These are phyloP conservation scores for Thamnophis sirtalis DNA, from an alignment of 2,113 vertebrate genomes.

Conservation along the genomic window DNA sequence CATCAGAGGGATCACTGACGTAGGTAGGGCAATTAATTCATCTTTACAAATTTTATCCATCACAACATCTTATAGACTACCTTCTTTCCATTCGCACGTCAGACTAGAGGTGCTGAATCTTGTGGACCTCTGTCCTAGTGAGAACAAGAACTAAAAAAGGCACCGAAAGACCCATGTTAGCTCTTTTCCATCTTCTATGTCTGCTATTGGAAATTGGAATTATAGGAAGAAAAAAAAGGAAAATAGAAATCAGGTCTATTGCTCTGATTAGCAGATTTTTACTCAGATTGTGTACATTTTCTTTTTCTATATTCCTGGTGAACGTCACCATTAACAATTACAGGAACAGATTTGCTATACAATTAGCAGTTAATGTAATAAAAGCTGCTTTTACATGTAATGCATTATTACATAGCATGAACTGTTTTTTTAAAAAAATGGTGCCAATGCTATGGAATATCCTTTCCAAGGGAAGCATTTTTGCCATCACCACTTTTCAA, in stretches of 20 bases:
- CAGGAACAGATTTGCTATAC: background rate
- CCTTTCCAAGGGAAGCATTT: background rate
- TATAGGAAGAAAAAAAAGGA: background rate
- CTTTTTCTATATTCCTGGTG: background rate
- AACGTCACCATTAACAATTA: background rate
- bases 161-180: background rate
- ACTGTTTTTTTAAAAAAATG: background rate
- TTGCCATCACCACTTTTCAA: background rate
- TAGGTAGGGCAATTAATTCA: background rate
- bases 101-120: background rate
- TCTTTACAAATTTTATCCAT: background rate
- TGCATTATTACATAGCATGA: background rate
- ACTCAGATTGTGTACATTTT: background rate
- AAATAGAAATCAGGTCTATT: background rate
- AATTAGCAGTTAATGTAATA: background rate
- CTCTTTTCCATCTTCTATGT: background rate
- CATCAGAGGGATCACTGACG: background rate
- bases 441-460: background rate
- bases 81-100: background rate
- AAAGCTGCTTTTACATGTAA: background rate
- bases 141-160: background rate
- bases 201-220: background rate
- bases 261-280: background rate
- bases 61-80: background rate
- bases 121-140: background rate